A percentile compares a stretch with the other conserved stretches of the same genome.
Conservation (phyloP, 2,888 invertebrate genomes). For the Leucozona laternaria region DNA sequence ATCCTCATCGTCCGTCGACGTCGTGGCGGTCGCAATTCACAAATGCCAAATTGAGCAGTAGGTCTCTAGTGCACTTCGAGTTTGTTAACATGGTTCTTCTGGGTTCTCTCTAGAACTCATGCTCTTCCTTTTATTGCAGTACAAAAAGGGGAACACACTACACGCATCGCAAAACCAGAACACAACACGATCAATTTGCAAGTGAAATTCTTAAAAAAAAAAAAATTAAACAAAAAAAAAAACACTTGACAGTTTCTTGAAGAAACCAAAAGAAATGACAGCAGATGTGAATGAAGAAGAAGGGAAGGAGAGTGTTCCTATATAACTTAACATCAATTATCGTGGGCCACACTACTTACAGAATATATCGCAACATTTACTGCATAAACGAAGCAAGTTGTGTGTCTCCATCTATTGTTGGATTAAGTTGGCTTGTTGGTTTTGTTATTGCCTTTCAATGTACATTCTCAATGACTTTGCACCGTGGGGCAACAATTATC, state of each 20-base stretch:
- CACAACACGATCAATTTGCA: conserved; percentile 63
- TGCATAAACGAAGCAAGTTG: background rate
- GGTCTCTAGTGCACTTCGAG: conserved; percentile 53
- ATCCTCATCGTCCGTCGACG: background rate
- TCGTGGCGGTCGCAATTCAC: conserved; percentile 25
- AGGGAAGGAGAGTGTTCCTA: background rate
- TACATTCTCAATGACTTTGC: conserved; percentile 19
- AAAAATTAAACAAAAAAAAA: conserved; percentile 16
- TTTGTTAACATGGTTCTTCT: conserved; percentile 60
- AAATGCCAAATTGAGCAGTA: conserved; percentile 45
- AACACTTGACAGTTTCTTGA: conserved; percentile 55
- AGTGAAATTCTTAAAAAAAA: conserved; percentile 46
- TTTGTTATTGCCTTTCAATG: background rate
- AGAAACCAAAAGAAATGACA: conserved; percentile 20
- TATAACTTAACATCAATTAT: conserved; percentile 65
- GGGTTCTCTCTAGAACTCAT: background rate
- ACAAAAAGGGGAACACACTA: conserved; percentile 29
- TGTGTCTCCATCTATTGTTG: conserved; percentile 49
- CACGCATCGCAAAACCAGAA: conserved; percentile 44
- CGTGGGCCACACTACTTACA: conserved; percentile 46
- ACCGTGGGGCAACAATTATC: conserved; percentile 39
- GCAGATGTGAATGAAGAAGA: background rate
- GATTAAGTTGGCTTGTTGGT: background rate
- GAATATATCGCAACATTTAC: conserved; percentile 17
- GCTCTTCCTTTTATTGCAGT: conserved; percentile 19